These are phyloP conservation scores for Eutrigla gurnardus DNA, from an alignment of 2,797 vertebrate species.

Conservation along the genomic window DNA sequence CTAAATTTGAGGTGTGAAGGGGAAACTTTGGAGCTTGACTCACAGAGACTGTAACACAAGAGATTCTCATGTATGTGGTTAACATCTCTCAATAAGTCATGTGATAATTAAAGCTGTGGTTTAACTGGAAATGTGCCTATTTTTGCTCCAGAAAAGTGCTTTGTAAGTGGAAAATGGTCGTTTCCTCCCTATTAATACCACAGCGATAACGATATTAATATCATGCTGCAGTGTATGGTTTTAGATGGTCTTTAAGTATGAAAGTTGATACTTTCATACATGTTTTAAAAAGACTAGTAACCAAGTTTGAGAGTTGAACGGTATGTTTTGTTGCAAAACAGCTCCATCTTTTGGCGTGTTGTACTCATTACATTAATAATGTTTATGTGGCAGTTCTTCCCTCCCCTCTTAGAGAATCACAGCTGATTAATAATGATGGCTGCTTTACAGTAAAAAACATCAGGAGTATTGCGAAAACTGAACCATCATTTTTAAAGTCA, in stretches of 20 bases:
- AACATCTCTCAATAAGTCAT: constrained; percentile 5
- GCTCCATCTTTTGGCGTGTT: constrained; percentile 73
- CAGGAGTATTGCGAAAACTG: background rate
- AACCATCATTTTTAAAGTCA: background rate
- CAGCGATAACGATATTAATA: background rate
- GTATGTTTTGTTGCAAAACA: constrained; percentile 45
- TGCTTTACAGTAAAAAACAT: background rate
- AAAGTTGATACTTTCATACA: background rate
- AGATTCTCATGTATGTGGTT: background rate
- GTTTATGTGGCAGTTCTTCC: constrained; percentile 56
- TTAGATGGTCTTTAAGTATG: background rate
- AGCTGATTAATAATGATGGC: background rate
- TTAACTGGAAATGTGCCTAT: background rate
- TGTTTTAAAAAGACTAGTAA: background rate
- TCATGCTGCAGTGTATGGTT: background rate
- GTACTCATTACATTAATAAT: constrained; percentile 55
- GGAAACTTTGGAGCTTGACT: constrained; percentile 7
- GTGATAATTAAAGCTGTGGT: background rate
- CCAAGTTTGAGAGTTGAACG: background rate
- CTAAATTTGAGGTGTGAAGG: background rate
- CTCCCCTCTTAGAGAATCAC: background rate
- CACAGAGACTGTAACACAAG: constrained; percentile 12
- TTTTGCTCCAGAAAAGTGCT: background rate
- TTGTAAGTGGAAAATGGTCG: background rate
- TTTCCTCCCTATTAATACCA: background rate